A percentile compares a stretch with the other conserved stretches of the same genome.
phyloP scores from a whole-genome alignment of 2,888 invertebrate species.

The Dascillus cervinus region DNA sequence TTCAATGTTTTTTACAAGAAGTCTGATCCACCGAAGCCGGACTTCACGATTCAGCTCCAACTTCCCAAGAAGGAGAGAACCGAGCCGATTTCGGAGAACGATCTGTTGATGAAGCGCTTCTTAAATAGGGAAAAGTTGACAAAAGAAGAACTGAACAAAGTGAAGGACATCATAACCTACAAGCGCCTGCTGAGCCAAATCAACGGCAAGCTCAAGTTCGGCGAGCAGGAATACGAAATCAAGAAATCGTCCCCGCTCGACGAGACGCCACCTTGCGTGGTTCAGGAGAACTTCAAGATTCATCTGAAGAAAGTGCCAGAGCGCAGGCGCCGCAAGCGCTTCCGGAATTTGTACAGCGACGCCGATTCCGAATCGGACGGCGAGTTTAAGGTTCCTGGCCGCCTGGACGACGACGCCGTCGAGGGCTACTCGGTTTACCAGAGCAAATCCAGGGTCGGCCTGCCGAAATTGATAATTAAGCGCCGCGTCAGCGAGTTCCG shows the following conservation, averaged over 20 bases:
- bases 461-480: constrained; percentile 18
- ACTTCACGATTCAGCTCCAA: neutral
- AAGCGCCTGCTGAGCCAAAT: constrained; percentile 14
- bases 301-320: constrained; percentile 1
- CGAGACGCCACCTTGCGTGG: neutral
- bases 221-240: neutral
- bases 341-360: constrained; percentile 18
- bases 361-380: constrained; percentile 12
- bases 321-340: constrained; percentile 15
- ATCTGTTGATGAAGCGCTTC: constrained; percentile 15
- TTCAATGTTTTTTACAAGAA: too few relatives aligned
- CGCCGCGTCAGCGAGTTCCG: constrained; percentile 16
- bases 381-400: too few relatives aligned
- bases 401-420: constrained; percentile 1
- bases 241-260: neutral
- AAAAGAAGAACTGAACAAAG: constrained; percentile 13
- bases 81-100: neutral
- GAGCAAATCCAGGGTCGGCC: constrained; percentile 15
- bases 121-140: constrained; percentile 15
- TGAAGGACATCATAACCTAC: constrained; percentile 18
- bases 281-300: neutral
- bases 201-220: neutral
- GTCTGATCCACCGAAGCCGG: neutral
- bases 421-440: constrained; percentile 19
- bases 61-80: neutral